Percentiles rank a stretch among this genome's conserved stretches.
Conservation (phyloP, 2,113 vertebrate species). For the Cyprinodon tularosa region DNA sequence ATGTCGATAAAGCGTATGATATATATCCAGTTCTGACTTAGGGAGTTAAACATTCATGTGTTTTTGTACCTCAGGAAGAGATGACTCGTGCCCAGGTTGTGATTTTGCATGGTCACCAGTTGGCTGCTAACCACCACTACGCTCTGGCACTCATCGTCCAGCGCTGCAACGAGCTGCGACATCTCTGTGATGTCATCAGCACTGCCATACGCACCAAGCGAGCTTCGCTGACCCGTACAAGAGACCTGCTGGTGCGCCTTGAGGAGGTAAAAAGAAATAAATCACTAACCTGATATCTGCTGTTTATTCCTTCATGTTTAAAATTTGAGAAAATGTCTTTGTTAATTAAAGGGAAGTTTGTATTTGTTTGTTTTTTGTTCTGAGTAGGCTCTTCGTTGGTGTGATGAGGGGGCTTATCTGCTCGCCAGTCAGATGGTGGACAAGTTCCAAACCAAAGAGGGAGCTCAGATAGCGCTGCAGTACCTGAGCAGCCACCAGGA, state of each 20-base stretch:
- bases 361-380: neutral
- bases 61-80: slow-evolving; percentile 80
- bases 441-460: slow-evolving; percentile 91
- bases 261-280: slow-evolving; percentile 81
- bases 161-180: slow-evolving; percentile 92
- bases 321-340: neutral
- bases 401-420: slow-evolving; percentile 91
- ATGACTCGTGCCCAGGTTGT: slow-evolving; percentile 86
- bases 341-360: neutral
- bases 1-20: no score
- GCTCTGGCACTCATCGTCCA: slow-evolving; percentile 93
- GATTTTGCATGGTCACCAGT: slow-evolving; percentile 91
- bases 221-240: slow-evolving; percentile 78
- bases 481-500: slow-evolving; percentile 88
- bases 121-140: slow-evolving; percentile 93
- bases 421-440: slow-evolving; percentile 92
- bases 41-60: neutral
- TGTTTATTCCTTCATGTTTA: neutral
- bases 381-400: slow-evolving; percentile 87
- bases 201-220: slow-evolving; percentile 83
- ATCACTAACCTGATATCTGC: neutral
- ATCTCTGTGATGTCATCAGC: slow-evolving; percentile 86
- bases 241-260: slow-evolving; percentile 86
- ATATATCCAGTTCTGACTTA: neutral
- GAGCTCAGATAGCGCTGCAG: slow-evolving; percentile 87